Evolutionary conservation across 2,113 vertebrate species (phyloP).

Genomic region (Sciurus niger): DNA sequence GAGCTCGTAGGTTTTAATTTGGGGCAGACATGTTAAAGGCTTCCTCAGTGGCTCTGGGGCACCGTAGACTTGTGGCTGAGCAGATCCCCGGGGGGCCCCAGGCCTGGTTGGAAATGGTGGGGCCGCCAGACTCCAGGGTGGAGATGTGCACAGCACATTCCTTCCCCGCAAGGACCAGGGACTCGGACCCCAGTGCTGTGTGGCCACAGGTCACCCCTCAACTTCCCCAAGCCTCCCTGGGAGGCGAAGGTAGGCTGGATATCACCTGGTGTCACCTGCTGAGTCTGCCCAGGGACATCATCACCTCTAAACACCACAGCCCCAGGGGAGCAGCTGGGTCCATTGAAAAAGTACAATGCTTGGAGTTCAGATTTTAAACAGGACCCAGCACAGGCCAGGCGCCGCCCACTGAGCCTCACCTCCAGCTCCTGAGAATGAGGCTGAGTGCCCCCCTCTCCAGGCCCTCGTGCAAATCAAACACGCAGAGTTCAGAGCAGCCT

Average conservation of each 20-base stretch:
- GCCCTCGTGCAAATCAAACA: not conserved
- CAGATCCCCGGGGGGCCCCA: not conserved
- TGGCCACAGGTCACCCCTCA: not conserved
- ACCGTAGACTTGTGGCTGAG: not conserved
- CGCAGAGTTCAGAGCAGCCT: not conserved
- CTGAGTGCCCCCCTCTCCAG: fast-evolving
- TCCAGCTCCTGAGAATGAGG: not conserved
- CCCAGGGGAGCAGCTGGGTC: not conserved
- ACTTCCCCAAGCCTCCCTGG: not conserved
- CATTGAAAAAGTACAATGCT: not conserved
- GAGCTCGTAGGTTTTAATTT: constrained; percentile 68
- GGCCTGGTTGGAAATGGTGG: not conserved
- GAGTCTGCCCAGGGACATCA: not conserved
- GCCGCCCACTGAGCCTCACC: not conserved
- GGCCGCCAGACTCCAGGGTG: not conserved
- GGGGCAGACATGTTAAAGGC: constrained; percentile 37
- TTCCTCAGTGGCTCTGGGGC: not conserved
- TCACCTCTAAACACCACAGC: not conserved
- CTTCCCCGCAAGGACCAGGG: not conserved
- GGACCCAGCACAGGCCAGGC: not conserved
- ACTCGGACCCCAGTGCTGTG: not conserved
- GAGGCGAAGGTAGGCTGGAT: not conserved
- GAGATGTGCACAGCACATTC: not conserved
- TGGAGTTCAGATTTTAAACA: not conserved
- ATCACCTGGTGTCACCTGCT: not conserved